Conservation (phyloP, 2,888 invertebrate genomes). For the Pogonocherus hispidulus region DNA sequence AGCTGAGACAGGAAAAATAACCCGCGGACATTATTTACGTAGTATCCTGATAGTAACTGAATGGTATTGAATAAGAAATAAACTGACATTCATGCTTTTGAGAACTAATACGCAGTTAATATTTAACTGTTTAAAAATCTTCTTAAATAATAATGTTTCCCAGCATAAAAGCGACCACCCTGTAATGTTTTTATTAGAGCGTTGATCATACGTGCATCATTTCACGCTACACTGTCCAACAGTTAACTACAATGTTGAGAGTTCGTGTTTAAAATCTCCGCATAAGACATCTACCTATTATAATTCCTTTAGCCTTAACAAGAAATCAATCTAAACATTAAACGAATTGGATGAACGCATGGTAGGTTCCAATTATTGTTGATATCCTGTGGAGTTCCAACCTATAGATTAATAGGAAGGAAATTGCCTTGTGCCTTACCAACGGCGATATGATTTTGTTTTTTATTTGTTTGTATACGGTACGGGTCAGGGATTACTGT, state of each 20-base stretch:
- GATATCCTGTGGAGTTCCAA: slow-evolving; percentile 18
- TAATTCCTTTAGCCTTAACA: neutral
- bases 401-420: slow-evolving; percentile 33
- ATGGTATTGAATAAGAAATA: no score
- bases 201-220: neutral
- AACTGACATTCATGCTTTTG: no score
- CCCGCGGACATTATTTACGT: no score
- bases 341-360: slow-evolving; percentile 6
- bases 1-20: no score
- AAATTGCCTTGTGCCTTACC: slow-evolving; percentile 38
- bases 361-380: neutral
- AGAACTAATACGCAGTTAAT: no score
- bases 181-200: neutral
- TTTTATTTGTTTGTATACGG: slow-evolving; percentile 2
- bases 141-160: no score
- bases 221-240: neutral
- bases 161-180: no score
- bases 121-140: no score
- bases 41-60: no score
- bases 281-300: neutral
- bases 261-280: neutral
- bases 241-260: neutral
- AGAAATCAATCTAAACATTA: slow-evolving; percentile 4
- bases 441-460: slow-evolving; percentile 37
- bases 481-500: no score